A percentile compares a stretch with the other conserved stretches of the same genome.
Conservation (phyloP, 2,113 vertebrate species). For the Phrynosoma blainvillii region DNA sequence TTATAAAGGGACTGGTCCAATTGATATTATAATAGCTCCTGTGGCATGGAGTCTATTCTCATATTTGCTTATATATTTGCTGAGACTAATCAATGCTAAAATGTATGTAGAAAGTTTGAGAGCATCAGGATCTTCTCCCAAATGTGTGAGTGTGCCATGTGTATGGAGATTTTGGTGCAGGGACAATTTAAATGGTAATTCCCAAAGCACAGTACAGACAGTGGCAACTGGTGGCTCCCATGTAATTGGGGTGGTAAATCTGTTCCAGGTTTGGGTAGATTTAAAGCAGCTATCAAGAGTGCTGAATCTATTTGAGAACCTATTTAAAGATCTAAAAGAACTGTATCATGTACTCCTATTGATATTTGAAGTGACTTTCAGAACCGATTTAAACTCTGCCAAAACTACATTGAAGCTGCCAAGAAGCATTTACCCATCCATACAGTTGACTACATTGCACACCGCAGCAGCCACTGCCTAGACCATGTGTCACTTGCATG, state of each 20-base stretch:
- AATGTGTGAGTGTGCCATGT: too few relatives aligned
- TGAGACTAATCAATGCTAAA: too few relatives aligned
- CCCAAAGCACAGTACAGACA: background rate
- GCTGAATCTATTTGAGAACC: background rate
- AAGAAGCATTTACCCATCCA: too few relatives aligned
- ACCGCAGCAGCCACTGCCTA: background rate
- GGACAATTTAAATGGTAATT: background rate
- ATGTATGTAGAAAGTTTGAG: too few relatives aligned
- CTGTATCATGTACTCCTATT: too few relatives aligned
- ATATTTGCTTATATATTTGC: too few relatives aligned
- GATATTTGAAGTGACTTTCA: too few relatives aligned
- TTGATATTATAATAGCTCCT: background rate
- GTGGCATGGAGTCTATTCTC: background rate
- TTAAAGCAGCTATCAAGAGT: background rate
- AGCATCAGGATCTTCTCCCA: too few relatives aligned
- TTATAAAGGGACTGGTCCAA: background rate
- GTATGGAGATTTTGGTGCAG: too few relatives aligned
- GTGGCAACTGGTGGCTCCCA: background rate
- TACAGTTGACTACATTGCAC: background rate
- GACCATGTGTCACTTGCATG: background rate
- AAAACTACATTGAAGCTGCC: too few relatives aligned
- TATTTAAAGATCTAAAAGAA: too few relatives aligned
- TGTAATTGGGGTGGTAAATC: background rate
- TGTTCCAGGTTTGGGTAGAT: background rate
- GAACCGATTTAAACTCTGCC: too few relatives aligned